A percentile compares a stretch with the other conserved stretches of the same genome.
Conservation (phyloP, 2,888 invertebrate species). For the Zeuzera pyrina region DNA sequence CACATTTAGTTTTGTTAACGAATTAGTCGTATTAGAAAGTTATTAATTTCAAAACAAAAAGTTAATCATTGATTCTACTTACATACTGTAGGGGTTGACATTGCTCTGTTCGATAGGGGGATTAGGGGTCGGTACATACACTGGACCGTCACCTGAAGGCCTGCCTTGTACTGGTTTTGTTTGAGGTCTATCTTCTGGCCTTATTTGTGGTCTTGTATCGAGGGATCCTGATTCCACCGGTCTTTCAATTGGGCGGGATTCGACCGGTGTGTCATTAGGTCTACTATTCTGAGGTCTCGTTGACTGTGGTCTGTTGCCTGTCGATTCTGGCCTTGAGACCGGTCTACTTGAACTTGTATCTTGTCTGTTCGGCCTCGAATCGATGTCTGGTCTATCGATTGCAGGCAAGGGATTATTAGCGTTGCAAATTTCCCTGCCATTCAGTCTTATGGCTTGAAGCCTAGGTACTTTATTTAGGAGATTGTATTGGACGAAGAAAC, state of each 20-base stretch:
- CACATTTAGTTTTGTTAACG: no score
- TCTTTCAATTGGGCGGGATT: conserved; percentile 11
- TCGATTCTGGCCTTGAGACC: conserved; percentile 9
- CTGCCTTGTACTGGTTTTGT: conserved; percentile 37
- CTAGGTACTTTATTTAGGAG: conserved; percentile 57
- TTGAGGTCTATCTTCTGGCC: conserved; percentile 31
- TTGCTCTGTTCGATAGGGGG: conserved; percentile 26
- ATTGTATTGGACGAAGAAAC: conserved; percentile 76
- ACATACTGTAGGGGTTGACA: conserved; percentile 46
- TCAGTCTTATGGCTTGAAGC: conserved; percentile 63
- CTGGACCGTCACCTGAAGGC: conserved; percentile 35
- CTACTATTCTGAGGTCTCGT: not conserved
- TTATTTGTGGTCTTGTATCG: conserved; percentile 18
- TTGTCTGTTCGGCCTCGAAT: conserved; percentile 9
- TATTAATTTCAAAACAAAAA: not conserved
- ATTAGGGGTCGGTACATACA: conserved; percentile 38
- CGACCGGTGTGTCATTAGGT: not conserved
- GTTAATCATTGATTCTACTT: no score
- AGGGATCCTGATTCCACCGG: conserved; percentile 8
- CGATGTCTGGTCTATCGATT: conserved; percentile 26
- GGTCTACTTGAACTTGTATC: conserved; percentile 8
- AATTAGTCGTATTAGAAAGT: no score
- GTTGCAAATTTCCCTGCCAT: conserved; percentile 74
- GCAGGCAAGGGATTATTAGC: conserved; percentile 41
- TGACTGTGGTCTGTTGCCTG: not conserved